A percentile compares a stretch with the other conserved stretches of the same genome.
Evolutionary conservation across 2,797 vertebrate species (phyloP).

Genomic region (Rallus crepitans): DNA sequence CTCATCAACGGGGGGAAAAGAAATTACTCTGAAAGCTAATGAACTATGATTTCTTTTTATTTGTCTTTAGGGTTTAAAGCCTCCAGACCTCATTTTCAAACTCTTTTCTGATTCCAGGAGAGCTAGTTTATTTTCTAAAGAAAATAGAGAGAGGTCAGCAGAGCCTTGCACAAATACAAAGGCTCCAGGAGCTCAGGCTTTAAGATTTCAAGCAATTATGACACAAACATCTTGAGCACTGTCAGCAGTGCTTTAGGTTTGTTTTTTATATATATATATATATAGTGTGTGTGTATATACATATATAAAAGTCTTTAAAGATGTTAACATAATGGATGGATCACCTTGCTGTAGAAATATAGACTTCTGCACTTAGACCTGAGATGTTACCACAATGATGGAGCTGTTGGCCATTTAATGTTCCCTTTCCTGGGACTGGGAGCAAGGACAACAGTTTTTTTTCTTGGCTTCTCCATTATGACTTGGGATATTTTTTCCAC

Average conservation of each 20-base stretch:
- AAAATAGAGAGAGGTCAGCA: not conserved
- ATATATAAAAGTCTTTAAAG: not conserved
- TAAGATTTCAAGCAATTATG: not conserved
- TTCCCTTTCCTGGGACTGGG: not conserved
- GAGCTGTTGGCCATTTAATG: not conserved
- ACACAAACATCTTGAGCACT: not conserved
- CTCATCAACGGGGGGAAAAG: not conserved
- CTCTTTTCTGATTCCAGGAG: not conserved
- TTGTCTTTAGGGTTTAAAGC: constrained; percentile 37
- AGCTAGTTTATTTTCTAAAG: constrained; percentile 2
- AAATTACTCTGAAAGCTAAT: not conserved
- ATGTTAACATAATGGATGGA: fast-evolving
- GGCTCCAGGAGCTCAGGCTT: not conserved
- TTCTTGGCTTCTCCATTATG: not conserved
- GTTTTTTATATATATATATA: too few species aligned
- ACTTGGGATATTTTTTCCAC: not conserved
- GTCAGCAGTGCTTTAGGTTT: not conserved
- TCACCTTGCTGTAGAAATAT: not conserved
- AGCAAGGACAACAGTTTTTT: not conserved
- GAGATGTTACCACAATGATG: fast-evolving
- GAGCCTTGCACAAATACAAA: not conserved
- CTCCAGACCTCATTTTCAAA: not conserved
- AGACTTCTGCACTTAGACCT: not conserved
- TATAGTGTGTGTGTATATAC: too few species aligned
- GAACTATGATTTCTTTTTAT: constrained; percentile 30